Evolutionary conservation across 2,797 vertebrate species (phyloP).

Genomic region (Sebastes matsubarae): DNA sequence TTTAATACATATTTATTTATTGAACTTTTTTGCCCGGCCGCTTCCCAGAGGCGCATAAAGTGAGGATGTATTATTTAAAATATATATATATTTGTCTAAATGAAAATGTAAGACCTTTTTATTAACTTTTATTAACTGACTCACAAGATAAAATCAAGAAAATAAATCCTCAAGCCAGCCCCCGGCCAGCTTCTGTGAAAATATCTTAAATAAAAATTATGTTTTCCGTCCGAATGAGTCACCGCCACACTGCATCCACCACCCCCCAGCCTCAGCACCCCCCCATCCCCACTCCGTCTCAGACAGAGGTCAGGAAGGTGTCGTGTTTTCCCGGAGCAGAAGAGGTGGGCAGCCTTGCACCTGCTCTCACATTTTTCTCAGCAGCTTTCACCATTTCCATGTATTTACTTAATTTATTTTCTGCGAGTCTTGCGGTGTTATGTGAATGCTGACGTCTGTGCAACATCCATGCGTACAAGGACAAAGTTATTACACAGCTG

Average conservation of each 20-base stretch:
- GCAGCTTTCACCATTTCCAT: conserved; percentile 39
- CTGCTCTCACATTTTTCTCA: conserved; percentile 49
- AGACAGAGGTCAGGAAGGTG: conserved; percentile 61
- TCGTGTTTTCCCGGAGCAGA: conserved; percentile 51
- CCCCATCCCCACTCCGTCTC: not conserved
- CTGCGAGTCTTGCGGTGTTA: not conserved
- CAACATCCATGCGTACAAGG: not conserved
- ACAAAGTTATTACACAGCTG: conserved; percentile 10
- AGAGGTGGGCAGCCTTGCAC: conserved; percentile 54
- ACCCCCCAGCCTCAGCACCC: not conserved
- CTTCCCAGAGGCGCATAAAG: too few relatives aligned
- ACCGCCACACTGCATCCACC: not conserved
- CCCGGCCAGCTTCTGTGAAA: not conserved
- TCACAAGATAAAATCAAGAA: not conserved
- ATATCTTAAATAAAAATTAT: conserved; percentile 29
- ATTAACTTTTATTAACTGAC: not conserved
- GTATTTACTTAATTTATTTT: conserved; percentile 34
- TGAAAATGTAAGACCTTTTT: too few relatives aligned
- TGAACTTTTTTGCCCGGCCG: too few relatives aligned
- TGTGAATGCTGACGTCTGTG: not conserved
- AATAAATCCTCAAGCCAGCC: not conserved
- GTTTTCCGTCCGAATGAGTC: conserved; percentile 51
- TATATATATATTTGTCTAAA: too few relatives aligned
- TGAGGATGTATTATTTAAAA: too few relatives aligned
- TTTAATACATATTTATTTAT: too few relatives aligned